Percentiles rank a stretch among this genome's conserved stretches.
Conservation (phyloP, 2,888 invertebrate species). For the Cinara cedri region DNA sequence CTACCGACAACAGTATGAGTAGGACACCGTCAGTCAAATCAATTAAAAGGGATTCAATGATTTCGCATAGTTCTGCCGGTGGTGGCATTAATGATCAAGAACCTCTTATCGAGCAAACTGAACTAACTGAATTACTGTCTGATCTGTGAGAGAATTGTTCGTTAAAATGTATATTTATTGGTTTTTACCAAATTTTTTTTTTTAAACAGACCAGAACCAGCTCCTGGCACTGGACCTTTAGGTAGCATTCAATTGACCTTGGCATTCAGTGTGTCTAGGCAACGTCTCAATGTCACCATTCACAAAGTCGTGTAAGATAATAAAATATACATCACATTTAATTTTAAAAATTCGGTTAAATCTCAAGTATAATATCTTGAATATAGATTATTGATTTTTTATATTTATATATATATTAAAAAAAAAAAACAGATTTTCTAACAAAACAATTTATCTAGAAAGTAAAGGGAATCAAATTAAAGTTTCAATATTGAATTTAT, state of each 20-base stretch:
- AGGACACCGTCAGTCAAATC: slow-evolving; percentile 25
- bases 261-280: slow-evolving; percentile 82
- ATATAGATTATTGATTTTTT: no score
- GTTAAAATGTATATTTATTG: neutral
- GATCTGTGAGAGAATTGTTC: slow-evolving; percentile 16
- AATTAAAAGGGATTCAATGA: slow-evolving; percentile 40
- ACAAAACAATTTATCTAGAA: no score
- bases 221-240: slow-evolving; percentile 61
- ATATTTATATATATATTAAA: no score
- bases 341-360: no score
- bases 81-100: slow-evolving; percentile 71
- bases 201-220: slow-evolving; percentile 7
- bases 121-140: slow-evolving; percentile 1
- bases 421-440: no score
- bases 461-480: no score
- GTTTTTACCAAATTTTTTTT: neutral
- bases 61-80: slow-evolving; percentile 69
- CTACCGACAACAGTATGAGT: neutral
- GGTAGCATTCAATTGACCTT: slow-evolving; percentile 85
- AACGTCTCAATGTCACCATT: slow-evolving; percentile 81
- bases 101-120: slow-evolving; percentile 18
- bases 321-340: no score
- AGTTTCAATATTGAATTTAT: no score
- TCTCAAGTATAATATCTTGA: no score
- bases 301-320: slow-evolving; percentile 84